phyloP scores from a whole-genome alignment of 2,113 vertebrate genomes.

The Pseudolaguvia tuberculata region DNA sequence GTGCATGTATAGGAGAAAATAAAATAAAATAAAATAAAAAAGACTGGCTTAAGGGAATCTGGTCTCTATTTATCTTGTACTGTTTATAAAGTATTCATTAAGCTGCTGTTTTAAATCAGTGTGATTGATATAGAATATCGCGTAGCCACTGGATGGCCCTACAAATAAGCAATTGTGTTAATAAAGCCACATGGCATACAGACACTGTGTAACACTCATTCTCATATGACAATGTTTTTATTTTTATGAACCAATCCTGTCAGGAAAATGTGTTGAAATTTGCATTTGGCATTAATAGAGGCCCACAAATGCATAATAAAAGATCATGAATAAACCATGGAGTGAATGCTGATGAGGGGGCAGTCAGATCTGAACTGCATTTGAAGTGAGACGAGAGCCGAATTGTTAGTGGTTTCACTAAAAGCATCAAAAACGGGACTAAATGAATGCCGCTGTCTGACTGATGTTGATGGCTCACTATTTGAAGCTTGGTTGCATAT shows the following conservation, averaged over 20 bases:
- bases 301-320: constrained; percentile 32
- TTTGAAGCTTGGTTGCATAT: constrained; percentile 40
- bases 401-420: constrained; percentile 30
- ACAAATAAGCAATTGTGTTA: neutral
- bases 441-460: constrained; percentile 30
- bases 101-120: neutral
- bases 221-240: constrained; percentile 20
- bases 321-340: constrained; percentile 45
- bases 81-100: constrained; percentile 4
- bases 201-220: neutral
- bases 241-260: constrained; percentile 11
- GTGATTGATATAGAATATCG: neutral
- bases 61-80: constrained; percentile 11
- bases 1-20: constrained; percentile 62
- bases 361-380: constrained; percentile 25
- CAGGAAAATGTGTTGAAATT: constrained; percentile 17
- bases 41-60: constrained; percentile 27
- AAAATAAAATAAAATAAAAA: constrained; percentile 61
- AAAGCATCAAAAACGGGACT: constrained; percentile 29
- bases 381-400: constrained; percentile 43
- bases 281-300: constrained; percentile 34
- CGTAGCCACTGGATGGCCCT: neutral
- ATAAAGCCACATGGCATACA: neutral
- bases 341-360: constrained; percentile 34
- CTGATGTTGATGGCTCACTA: constrained; percentile 24